Percentiles rank a stretch among this genome's conserved stretches.
Conservation (phyloP, 2,888 invertebrate species). For the Xestia c-nigrum region DNA sequence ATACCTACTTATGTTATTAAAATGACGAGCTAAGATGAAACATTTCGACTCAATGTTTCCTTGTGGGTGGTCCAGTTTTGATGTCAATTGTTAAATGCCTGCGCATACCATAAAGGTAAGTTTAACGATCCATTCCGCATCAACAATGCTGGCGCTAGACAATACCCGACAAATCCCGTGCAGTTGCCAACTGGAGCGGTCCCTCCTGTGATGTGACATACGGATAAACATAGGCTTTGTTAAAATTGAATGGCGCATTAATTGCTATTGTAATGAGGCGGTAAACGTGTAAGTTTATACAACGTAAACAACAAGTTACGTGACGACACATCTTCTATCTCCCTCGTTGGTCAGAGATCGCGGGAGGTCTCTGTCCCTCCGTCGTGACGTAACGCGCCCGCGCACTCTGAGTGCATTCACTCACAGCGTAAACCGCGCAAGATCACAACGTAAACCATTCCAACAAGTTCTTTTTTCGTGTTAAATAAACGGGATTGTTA, state of each 20-base stretch:
- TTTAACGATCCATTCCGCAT: slow-evolving; percentile 74
- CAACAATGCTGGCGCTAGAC: slow-evolving; percentile 71
- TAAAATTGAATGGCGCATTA: slow-evolving; percentile 72
- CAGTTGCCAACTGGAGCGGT: slow-evolving; percentile 67
- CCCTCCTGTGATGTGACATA: slow-evolving; percentile 57
- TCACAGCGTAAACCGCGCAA: slow-evolving; percentile 82
- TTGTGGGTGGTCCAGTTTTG: slow-evolving; percentile 66
- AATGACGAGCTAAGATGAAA: slow-evolving; percentile 20
- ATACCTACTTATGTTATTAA: not conserved
- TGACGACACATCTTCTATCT: slow-evolving; percentile 71
- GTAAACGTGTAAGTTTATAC: slow-evolving; percentile 67
- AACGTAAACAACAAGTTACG: slow-evolving; percentile 75
- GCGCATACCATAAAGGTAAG: slow-evolving; percentile 66
- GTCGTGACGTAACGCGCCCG: slow-evolving; percentile 78
- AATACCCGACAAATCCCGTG: slow-evolving; percentile 65
- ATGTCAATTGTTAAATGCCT: slow-evolving; percentile 57
- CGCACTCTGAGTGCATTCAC: slow-evolving; percentile 85
- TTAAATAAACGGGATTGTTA: slow-evolving; percentile 39
- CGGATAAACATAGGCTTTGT: slow-evolving; percentile 57
- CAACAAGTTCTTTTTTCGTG: slow-evolving; percentile 37
- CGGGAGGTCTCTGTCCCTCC: slow-evolving; percentile 71
- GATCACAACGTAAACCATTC: slow-evolving; percentile 72
- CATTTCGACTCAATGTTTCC: slow-evolving; percentile 54
- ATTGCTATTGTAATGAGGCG: slow-evolving; percentile 76
- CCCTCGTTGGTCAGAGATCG: slow-evolving; percentile 63